Evolutionary conservation across 2,797 vertebrate genomes (phyloP).

Genomic region (Acipenser transmontanus): DNA sequence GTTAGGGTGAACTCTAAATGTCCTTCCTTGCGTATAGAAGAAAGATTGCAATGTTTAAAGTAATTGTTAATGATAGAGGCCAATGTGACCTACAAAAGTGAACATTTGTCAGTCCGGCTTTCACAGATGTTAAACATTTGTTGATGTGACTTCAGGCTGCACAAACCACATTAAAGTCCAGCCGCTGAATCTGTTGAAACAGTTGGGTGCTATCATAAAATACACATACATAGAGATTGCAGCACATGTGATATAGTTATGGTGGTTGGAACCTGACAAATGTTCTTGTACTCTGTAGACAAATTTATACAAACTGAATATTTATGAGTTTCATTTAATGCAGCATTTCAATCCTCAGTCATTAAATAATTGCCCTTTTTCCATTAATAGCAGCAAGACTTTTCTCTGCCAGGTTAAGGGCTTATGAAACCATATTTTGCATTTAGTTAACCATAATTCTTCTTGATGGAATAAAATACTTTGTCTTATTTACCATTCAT

Average conservation of each 20-base stretch:
- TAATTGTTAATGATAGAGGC: conserved; percentile 47
- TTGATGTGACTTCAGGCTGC: conserved; percentile 60
- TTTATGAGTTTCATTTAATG: conserved; percentile 3
- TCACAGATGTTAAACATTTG: conserved; percentile 69
- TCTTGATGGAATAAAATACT: neutral
- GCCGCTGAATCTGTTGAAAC: conserved; percentile 54
- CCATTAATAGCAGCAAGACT: neutral
- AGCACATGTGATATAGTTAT: conserved; percentile 47
- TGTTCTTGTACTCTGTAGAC: conserved; percentile 27
- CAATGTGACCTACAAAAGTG: conserved; percentile 37
- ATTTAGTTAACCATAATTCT: neutral
- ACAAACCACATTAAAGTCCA: conserved; percentile 58
- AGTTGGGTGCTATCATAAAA: conserved; percentile 58
- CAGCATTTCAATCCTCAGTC: neutral
- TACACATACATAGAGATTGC: conserved; percentile 54
- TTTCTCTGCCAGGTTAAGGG: neutral
- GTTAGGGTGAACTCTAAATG: conserved; percentile 36
- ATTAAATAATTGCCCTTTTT: neutral
- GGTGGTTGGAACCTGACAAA: conserved; percentile 51
- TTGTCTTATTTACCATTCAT: neutral
- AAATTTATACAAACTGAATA: conserved; percentile 32
- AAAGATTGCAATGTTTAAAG: conserved; percentile 35
- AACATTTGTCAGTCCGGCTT: conserved; percentile 56
- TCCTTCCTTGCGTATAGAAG: conserved; percentile 41
- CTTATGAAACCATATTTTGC: neutral